These are phyloP conservation scores for Morpho deidamia DNA, from an alignment of 2,888 invertebrate species.

Conservation along the genomic window DNA sequence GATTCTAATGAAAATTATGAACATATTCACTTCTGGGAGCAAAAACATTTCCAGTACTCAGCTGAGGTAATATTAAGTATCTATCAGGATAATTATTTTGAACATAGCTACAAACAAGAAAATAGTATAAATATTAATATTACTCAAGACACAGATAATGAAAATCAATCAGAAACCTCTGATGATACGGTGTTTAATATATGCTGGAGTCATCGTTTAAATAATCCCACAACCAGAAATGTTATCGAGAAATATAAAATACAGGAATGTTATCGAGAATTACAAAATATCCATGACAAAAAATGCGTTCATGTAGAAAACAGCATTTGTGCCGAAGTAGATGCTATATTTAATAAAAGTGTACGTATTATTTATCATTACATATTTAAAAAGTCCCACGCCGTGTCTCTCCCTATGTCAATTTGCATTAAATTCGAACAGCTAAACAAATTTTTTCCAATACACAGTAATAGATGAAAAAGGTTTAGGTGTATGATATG, in stretches of 20 bases:
- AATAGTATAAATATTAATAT: background rate
- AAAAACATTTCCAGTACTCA: slow-evolving; percentile 31
- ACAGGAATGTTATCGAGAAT: background rate
- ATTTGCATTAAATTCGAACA: too few species aligned
- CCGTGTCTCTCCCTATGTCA: too few species aligned
- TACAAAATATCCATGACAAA: background rate
- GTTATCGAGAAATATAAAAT: too few species aligned
- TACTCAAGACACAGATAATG: background rate
- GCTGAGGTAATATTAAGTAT: slow-evolving; percentile 44
- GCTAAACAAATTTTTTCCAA: too few species aligned
- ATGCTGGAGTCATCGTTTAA: slow-evolving; percentile 7
- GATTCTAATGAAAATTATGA: slow-evolving; percentile 40
- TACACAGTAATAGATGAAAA: too few species aligned
- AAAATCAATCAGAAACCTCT: background rate
- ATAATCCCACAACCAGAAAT: background rate
- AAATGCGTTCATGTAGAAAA: background rate
- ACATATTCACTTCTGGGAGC: slow-evolving; percentile 56
- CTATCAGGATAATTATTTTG: slow-evolving; percentile 36
- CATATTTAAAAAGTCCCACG: too few species aligned
- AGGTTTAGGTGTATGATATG: too few species aligned
- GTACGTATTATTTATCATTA: background rate
- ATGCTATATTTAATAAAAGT: background rate
- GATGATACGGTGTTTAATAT: background rate
- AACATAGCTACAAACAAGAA: slow-evolving; percentile 1
- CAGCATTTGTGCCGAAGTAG: background rate